Conservation (phyloP, 2,113 vertebrate genomes). For the Theropithecus gelada region DNA sequence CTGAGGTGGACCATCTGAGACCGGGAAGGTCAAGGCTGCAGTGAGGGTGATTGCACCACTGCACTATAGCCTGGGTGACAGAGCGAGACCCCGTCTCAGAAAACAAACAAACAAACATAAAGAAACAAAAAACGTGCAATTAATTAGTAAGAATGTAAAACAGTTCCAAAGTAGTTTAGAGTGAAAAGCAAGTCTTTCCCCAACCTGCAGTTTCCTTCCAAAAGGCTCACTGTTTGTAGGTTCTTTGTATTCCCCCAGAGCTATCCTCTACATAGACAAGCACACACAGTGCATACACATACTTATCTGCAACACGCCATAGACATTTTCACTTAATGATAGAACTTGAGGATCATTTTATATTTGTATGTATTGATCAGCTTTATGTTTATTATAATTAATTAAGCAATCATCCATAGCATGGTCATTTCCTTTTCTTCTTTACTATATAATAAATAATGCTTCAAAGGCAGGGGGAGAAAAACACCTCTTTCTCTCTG, state of each 20-base stretch:
- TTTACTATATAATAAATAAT: background rate
- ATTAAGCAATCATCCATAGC: background rate
- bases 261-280: background rate
- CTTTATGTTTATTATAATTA: background rate
- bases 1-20: background rate
- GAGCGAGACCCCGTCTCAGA: background rate
- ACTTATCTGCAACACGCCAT: background rate
- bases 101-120: background rate
- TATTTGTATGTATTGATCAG: background rate
- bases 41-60: background rate
- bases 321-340: background rate
- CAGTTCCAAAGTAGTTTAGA: background rate
- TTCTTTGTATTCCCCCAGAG: background rate
- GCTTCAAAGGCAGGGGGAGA: background rate
- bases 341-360: background rate
- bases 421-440: background rate
- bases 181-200: background rate
- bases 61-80: background rate
- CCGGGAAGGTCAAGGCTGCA: background rate
- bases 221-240: background rate
- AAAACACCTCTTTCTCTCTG: background rate
- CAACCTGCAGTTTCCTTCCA: background rate
- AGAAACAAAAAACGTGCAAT: background rate
- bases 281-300: rapidly evolving
- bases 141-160: background rate